Percentiles rank a stretch among this genome's conserved stretches.
These are phyloP conservation scores for Myotis brandtii DNA, from an alignment of 2,113 vertebrate species.

Conservation along the genomic window DNA sequence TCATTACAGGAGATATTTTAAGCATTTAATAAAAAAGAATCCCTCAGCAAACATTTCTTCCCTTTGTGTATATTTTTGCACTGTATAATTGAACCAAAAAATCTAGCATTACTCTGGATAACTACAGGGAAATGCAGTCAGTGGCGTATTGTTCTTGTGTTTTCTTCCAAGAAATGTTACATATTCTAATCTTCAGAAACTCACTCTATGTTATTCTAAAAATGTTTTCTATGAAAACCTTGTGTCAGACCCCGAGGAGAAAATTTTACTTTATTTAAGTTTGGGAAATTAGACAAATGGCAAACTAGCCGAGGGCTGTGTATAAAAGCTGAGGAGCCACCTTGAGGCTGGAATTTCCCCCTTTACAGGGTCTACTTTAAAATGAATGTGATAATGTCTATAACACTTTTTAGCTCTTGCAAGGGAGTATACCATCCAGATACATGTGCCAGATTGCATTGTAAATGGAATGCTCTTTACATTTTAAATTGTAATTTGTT, in stretches of 20 bases:
- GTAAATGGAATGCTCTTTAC: conserved; percentile 42
- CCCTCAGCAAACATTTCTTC: background rate
- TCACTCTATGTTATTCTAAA: background rate
- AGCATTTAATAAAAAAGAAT: conserved; percentile 8
- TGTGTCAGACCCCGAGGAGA: background rate
- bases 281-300: background rate
- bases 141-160: background rate
- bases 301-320: background rate
- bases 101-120: background rate
- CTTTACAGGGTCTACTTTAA: background rate
- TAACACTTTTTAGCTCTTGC: background rate
- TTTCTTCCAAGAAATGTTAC: conserved; percentile 20
- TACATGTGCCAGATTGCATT: background rate
- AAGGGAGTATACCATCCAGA: background rate
- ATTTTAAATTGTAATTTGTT: conserved; percentile 58
- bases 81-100: background rate
- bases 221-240: background rate
- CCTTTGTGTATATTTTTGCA: background rate
- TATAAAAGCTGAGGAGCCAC: background rate
- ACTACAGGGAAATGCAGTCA: background rate
- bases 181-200: background rate
- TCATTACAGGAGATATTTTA: background rate
- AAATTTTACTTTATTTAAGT: conserved; percentile 26
- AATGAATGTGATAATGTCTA: background rate
- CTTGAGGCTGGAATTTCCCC: background rate